phyloP scores from a whole-genome alignment of 2,113 vertebrate species.

The Phocoena phocoena region DNA sequence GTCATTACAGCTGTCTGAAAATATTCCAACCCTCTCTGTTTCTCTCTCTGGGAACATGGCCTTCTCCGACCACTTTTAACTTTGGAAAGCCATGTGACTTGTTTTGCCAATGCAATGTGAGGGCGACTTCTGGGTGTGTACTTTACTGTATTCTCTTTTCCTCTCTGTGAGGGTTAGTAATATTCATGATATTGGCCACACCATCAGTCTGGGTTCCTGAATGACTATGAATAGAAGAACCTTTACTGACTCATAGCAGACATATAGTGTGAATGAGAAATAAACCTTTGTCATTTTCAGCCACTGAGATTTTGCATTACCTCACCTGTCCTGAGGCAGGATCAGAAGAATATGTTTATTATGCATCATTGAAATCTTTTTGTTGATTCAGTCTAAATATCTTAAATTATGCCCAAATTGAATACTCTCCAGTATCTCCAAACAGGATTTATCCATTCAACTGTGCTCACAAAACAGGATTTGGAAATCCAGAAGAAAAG shows the following conservation, averaged over 20 bases:
- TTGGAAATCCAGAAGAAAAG: not conserved
- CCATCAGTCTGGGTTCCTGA: not conserved
- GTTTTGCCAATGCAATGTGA: not conserved
- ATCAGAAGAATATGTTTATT: not conserved
- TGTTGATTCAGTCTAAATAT: not conserved
- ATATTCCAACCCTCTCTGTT: accelerated
- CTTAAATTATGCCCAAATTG: not conserved
- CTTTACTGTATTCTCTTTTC: not conserved
- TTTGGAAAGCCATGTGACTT: not conserved
- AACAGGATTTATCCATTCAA: not conserved
- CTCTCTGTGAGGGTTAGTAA: not conserved
- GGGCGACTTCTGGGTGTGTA: not conserved
- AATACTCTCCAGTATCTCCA: not conserved
- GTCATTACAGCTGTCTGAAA: not conserved
- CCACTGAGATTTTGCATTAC: not conserved
- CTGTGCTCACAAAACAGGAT: not conserved
- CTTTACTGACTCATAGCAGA: not conserved
- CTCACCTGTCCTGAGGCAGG: not conserved
- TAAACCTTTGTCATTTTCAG: not conserved
- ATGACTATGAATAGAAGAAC: not conserved
- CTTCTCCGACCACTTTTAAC: not conserved
- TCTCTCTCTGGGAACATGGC: not conserved
- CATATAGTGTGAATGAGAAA: not conserved
- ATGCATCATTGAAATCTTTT: not conserved
- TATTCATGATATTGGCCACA: not conserved